Conservation (phyloP, 2,888 invertebrate species). For the Actias luna region DNA sequence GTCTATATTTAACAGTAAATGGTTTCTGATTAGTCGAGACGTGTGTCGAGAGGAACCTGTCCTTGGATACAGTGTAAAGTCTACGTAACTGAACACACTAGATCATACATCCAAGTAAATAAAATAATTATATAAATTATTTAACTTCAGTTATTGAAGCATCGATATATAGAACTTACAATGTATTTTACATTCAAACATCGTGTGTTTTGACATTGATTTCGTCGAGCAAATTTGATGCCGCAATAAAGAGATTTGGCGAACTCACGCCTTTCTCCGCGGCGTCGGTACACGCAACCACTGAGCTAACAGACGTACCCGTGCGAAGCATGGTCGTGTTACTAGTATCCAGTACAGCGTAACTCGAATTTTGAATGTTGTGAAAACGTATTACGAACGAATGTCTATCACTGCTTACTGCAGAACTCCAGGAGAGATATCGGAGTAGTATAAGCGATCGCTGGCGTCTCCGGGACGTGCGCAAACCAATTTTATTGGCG, state of each 20-base stretch:
- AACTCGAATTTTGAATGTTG: not conserved
- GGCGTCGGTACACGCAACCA: not conserved
- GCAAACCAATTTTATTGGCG: slow-evolving; percentile 42
- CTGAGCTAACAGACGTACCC: too few species aligned
- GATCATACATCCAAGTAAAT: too few species aligned
- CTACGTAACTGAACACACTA: not conserved
- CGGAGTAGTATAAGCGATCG: slow-evolving; percentile 3
- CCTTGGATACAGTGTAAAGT: too few species aligned
- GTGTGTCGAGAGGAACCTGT: not conserved
- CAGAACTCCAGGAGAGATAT: not conserved
- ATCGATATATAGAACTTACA: too few species aligned
- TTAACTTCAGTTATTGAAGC: too few species aligned
- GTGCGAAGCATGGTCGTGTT: not conserved
- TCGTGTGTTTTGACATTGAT: too few species aligned
- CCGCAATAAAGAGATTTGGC: too few species aligned
- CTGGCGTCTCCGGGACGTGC: slow-evolving; percentile 3
- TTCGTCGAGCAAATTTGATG: too few species aligned
- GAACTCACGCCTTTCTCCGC: too few species aligned
- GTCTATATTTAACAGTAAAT: slow-evolving; percentile 29
- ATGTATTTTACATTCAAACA: too few species aligned
- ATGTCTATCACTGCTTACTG: not conserved
- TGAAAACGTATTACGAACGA: not conserved
- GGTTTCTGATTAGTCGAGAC: not conserved
- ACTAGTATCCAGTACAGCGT: not conserved
- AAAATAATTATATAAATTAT: too few species aligned